A percentile compares a stretch with the other conserved stretches of the same genome.
phyloP scores from a whole-genome alignment of 1,140 invertebrate genomes.

The Solenopsis invicta region DNA sequence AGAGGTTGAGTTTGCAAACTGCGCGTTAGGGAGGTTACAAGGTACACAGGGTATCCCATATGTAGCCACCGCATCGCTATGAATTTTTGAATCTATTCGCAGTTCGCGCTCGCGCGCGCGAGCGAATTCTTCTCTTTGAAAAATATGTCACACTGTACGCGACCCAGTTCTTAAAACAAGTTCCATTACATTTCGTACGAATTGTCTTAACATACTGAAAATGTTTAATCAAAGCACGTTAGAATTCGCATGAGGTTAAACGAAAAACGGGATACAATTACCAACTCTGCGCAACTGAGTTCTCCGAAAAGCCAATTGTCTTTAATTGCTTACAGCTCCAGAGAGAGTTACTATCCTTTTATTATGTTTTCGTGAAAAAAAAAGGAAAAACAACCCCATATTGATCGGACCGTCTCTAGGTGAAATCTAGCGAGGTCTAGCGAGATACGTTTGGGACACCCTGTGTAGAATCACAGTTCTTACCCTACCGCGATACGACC shows the following conservation, averaged over 20 bases:
- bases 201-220: not conserved
- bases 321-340: not conserved
- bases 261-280: not conserved
- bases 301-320: not conserved
- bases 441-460: slow-evolving; percentile 21
- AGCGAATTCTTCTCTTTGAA: not conserved
- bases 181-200: not conserved
- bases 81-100: not conserved
- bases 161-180: not conserved
- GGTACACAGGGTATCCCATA: slow-evolving; percentile 56
- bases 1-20: slow-evolving; percentile 76
- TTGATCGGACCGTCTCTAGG: not conserved
- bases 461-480: slow-evolving; percentile 27
- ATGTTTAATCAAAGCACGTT: not conserved
- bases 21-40: slow-evolving; percentile 53
- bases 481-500: slow-evolving; percentile 74
- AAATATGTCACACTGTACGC: not conserved
- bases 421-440: too few species aligned
- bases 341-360: not conserved
- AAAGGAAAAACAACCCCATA: not conserved
- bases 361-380: not conserved
- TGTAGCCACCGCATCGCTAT: slow-evolving; percentile 22
- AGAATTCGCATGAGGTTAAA: slow-evolving; percentile 11
- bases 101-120: too few species aligned
- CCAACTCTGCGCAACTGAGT: not conserved